Conservation (phyloP, 2,113 vertebrate species). For the Heptranchias perlo region DNA sequence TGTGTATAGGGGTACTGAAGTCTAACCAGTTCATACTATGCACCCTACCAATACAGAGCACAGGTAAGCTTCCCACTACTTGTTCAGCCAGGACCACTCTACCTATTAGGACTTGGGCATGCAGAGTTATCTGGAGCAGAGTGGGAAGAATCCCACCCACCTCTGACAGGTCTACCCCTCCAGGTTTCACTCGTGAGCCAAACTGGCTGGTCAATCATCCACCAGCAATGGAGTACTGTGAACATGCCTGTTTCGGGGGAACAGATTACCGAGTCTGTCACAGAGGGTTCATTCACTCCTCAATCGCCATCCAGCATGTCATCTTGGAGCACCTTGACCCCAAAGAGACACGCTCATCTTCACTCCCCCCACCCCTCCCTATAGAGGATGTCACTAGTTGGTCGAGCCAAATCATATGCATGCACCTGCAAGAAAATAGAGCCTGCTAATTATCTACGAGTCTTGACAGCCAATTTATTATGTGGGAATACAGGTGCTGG, state of each 20-base stretch:
- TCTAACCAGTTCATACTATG: background rate
- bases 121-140: background rate
- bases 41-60: background rate
- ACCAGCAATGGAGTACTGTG: background rate
- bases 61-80: background rate
- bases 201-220: background rate
- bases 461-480: background rate
- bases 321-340: background rate
- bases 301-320: background rate
- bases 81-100: no score
- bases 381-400: background rate
- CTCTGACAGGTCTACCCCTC: background rate
- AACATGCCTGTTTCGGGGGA: background rate
- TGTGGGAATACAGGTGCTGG: background rate
- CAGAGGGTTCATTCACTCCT: background rate
- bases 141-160: background rate
- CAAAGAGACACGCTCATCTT: background rate
- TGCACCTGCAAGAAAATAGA: background rate
- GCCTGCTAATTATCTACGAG: background rate
- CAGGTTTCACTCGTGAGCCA: background rate
- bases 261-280: background rate
- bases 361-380: background rate
- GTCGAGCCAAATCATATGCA: background rate
- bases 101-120: background rate
- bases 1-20: no score